These are phyloP conservation scores for Limenitis camilla DNA, from an alignment of 2,888 invertebrate species.

Conservation along the genomic window DNA sequence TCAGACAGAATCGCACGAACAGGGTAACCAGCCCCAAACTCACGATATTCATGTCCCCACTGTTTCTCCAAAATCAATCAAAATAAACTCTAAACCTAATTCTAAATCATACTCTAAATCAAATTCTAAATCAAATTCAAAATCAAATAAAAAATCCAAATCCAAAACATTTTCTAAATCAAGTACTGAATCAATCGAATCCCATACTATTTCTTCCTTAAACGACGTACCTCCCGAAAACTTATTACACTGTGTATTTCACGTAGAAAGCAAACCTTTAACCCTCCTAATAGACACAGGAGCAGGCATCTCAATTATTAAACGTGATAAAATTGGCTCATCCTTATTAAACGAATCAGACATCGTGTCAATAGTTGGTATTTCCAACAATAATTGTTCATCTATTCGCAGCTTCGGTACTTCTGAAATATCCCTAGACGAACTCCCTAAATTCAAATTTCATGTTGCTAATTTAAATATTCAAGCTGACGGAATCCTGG, in stretches of 20 bases:
- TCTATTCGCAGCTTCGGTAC: constrained; percentile 24
- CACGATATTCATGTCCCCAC: no score
- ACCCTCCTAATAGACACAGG: constrained; percentile 28
- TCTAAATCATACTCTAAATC: constrained; percentile 12
- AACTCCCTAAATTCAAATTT: constrained; percentile 28
- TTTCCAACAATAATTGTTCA: constrained; percentile 26
- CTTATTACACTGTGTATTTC: constrained; percentile 27
- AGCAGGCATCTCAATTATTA: constrained; percentile 28
- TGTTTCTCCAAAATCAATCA: not conserved
- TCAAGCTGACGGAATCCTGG: constrained; percentile 28
- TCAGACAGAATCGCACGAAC: no score
- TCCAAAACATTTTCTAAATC: constrained; percentile 8
- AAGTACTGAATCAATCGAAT: constrained; percentile 15
- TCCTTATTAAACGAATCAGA: constrained; percentile 18
- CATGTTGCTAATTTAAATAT: constrained; percentile 30
- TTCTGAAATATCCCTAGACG: constrained; percentile 25
- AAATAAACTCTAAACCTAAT: not conserved
- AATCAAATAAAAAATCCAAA: not conserved
- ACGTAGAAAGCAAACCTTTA: constrained; percentile 25
- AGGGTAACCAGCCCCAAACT: no score
- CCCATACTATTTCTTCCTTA: constrained; percentile 27
- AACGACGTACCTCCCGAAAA: constrained; percentile 31
- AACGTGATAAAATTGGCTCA: constrained; percentile 23
- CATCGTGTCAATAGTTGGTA: constrained; percentile 29
- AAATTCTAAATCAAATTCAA: constrained; percentile 18